Evolutionary conservation across 2,888 invertebrate species (phyloP).

Genomic region (Epinotia nisella): DNA sequence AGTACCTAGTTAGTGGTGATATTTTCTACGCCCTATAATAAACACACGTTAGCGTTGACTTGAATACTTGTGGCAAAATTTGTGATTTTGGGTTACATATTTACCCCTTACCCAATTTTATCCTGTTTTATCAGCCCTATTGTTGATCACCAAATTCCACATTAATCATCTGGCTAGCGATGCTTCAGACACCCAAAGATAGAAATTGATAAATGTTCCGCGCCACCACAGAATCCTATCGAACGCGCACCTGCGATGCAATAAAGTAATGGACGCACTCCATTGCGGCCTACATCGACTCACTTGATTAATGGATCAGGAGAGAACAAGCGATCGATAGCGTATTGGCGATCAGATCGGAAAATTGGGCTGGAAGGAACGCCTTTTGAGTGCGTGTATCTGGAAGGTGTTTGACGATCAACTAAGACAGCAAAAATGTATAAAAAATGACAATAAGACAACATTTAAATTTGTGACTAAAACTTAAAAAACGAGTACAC

Average conservation of each 20-base stretch:
- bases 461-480: no score
- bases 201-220: conserved; percentile 41
- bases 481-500: no score
- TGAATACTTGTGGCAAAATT: no score
- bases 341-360: conserved; percentile 37
- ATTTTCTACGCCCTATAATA: no score
- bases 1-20: no score
- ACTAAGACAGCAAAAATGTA: no score
- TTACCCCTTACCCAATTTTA: neutral
- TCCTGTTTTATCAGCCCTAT: neutral
- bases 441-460: no score
- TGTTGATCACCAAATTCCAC: conserved; percentile 2
- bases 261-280: conserved; percentile 45
- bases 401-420: neutral
- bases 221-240: conserved; percentile 34
- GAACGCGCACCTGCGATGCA: conserved; percentile 43
- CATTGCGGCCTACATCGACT: conserved; percentile 44
- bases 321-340: conserved; percentile 42
- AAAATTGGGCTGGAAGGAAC: conserved; percentile 27
- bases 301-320: conserved; percentile 43
- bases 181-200: conserved; percentile 35
- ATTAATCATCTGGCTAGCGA: conserved; percentile 32
- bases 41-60: no score
- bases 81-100: neutral
- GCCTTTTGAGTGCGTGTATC: neutral